Conservation (phyloP, 2,797 vertebrate species). For the Adrianichthys oophorus region DNA sequence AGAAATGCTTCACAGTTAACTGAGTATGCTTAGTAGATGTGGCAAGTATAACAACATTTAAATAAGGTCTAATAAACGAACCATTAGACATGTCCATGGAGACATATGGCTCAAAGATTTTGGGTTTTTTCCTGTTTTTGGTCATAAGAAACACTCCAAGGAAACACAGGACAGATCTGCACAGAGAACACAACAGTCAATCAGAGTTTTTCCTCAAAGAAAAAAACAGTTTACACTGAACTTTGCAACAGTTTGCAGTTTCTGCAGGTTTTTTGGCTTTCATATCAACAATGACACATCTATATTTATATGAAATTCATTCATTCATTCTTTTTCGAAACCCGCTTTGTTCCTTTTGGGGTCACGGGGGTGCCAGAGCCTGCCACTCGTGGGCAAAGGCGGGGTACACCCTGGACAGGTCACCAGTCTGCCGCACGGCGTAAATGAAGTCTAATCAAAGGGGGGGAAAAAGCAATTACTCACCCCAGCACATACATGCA, state of each 20-base stretch:
- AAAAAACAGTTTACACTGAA: not conserved
- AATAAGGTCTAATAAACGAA: constrained; percentile 49
- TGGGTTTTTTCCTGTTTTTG: constrained; percentile 84
- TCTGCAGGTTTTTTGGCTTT: not conserved
- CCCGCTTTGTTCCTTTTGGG: too few relatives aligned
- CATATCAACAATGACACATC: not conserved
- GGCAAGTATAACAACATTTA: not conserved
- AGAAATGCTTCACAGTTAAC: not conserved
- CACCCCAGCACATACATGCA: constrained; percentile 95
- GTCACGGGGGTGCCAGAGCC: too few relatives aligned
- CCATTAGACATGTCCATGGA: constrained; percentile 93
- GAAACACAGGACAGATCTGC: constrained; percentile 87
- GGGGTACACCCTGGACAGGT: too few relatives aligned
- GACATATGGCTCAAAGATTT: constrained; percentile 93
- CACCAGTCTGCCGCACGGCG: too few relatives aligned
- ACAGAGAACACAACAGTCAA: constrained; percentile 16
- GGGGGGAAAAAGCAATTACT: constrained; percentile 52
- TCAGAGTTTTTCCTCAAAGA: not conserved
- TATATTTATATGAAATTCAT: not conserved
- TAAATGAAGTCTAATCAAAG: not conserved
- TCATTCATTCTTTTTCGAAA: too few relatives aligned
- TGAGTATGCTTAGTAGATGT: not conserved
- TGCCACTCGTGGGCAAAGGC: too few relatives aligned
- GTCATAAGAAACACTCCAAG: constrained; percentile 92
- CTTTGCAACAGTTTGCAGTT: too few relatives aligned